These are phyloP conservation scores for Linyphia triangularis DNA, from an alignment of 2,888 invertebrate genomes.

Conservation along the genomic window DNA sequence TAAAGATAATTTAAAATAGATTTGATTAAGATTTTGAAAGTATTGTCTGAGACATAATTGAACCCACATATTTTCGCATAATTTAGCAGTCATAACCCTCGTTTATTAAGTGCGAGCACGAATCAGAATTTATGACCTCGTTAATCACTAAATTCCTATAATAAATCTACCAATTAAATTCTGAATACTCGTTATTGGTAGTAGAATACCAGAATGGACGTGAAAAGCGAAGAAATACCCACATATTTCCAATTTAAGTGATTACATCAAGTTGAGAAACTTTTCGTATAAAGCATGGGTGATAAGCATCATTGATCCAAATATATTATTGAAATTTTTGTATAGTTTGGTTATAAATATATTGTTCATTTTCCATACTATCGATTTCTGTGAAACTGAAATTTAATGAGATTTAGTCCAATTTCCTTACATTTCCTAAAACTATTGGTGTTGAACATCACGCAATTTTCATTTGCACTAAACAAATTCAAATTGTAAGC, in stretches of 20 bases:
- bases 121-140: constrained; percentile 35
- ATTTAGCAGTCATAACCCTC: constrained; percentile 24
- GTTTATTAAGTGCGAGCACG: constrained; percentile 24
- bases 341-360: too few species aligned
- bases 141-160: constrained; percentile 29
- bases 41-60: constrained; percentile 35
- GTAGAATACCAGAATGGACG: background rate
- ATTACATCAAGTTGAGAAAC: background rate
- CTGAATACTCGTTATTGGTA: background rate
- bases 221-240: background rate
- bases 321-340: too few species aligned
- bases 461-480: too few species aligned
- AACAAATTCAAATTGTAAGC: too few species aligned
- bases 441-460: too few species aligned
- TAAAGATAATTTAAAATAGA: too few species aligned
- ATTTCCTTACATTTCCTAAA: too few species aligned
- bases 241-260: background rate
- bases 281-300: too few species aligned
- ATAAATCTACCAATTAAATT: constrained; percentile 50
- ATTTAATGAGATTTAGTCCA: too few species aligned
- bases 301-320: too few species aligned
- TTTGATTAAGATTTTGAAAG: constrained; percentile 10
- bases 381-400: too few species aligned
- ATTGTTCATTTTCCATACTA: too few species aligned
- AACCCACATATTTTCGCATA: background rate